Evolutionary conservation across 2,888 invertebrate species (phyloP).

Genomic region (Rugalucina vietnamica): DNA sequence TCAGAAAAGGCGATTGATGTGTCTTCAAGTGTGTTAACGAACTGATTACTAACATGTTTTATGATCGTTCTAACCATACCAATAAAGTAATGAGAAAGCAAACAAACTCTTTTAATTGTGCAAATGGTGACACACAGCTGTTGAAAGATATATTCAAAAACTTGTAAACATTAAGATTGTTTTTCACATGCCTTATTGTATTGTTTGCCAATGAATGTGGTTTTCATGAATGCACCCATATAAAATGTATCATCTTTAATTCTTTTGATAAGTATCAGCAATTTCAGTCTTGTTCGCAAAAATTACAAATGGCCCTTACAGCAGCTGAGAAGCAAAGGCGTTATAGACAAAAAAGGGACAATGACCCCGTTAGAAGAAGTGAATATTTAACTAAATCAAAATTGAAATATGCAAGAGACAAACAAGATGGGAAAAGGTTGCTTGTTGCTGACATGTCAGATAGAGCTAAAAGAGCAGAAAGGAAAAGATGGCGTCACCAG

Average conservation of each 20-base stretch:
- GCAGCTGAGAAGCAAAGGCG: not conserved
- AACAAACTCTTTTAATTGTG: no score
- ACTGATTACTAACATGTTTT: no score
- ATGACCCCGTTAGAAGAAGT: not conserved
- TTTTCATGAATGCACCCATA: no score
- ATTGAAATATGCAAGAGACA: not conserved
- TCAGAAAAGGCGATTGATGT: no score
- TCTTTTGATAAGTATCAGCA: no score
- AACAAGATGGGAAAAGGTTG: not conserved
- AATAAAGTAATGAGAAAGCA: no score
- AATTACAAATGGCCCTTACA: not conserved
- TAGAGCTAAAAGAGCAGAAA: not conserved
- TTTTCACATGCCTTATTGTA: not conserved
- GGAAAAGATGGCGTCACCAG: not conserved
- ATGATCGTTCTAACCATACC: no score
- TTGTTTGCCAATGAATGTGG: no score
- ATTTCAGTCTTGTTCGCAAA: no score
- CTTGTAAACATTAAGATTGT: not conserved
- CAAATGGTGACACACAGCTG: no score
- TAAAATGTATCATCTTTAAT: no score
- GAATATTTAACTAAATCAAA: not conserved
- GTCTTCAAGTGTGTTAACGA: no score
- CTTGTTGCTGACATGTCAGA: not conserved
- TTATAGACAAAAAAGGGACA: not conserved
- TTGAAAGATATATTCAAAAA: not conserved